Evolutionary conservation across 1,140 invertebrate genomes (phyloP).

Genomic region (Drosophila tsacasi): DNA sequence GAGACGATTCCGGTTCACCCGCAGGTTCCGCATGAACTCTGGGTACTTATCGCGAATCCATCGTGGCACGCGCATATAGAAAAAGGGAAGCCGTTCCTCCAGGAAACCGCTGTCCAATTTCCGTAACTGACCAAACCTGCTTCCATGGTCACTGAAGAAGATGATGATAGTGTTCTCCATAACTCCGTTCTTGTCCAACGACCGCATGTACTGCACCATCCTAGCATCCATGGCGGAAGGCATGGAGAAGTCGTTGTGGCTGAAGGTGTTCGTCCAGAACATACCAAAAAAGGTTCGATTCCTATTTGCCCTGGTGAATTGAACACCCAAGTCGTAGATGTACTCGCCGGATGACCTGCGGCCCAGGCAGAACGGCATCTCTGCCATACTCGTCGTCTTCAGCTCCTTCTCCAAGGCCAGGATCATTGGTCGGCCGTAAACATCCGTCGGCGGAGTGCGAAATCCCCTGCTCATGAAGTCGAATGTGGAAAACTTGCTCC

Average conservation of each 20-base stretch:
- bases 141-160: slow-evolving; percentile 96
- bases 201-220: slow-evolving; percentile 87
- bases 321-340: slow-evolving; percentile 86
- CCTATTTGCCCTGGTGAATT: slow-evolving; percentile 85
- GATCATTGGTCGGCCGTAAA: slow-evolving; percentile 91
- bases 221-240: slow-evolving; percentile 88
- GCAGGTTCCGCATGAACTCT: slow-evolving; percentile 88
- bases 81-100: slow-evolving; percentile 96
- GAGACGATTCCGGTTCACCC: slow-evolving; percentile 89
- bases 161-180: slow-evolving; percentile 90
- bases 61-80: slow-evolving; percentile 91
- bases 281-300: slow-evolving; percentile 89
- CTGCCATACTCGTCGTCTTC: slow-evolving; percentile 44
- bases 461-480: slow-evolving; percentile 93
- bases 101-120: slow-evolving; percentile 89
- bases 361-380: slow-evolving; percentile 87
- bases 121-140: slow-evolving; percentile 92
- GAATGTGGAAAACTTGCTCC: slow-evolving; percentile 90
- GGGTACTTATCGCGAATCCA: slow-evolving; percentile 89
- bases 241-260: slow-evolving; percentile 91
- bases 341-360: slow-evolving; percentile 87
- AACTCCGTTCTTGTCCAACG: slow-evolving; percentile 86
- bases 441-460: slow-evolving; percentile 91
- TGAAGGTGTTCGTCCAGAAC: slow-evolving; percentile 92
- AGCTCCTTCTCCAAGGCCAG: slow-evolving; percentile 87